phyloP scores from a whole-genome alignment of 2,113 vertebrate genomes.

The Ifrita kowaldi region DNA sequence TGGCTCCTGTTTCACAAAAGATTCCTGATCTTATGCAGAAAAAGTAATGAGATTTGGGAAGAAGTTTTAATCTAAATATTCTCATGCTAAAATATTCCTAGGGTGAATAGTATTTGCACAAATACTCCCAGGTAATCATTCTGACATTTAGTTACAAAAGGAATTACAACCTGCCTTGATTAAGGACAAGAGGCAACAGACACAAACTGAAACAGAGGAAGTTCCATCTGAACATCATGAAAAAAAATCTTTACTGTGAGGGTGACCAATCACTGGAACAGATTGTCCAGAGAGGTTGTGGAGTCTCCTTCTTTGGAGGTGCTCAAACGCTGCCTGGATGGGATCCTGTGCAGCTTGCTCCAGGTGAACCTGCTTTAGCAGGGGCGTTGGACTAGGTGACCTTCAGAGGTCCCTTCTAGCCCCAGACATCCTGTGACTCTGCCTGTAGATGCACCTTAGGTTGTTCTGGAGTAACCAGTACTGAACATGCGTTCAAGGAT shows the following conservation, averaged over 20 bases:
- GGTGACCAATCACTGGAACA: not conserved
- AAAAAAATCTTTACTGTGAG: not conserved
- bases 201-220: not conserved
- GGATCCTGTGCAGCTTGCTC: not conserved
- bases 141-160: not conserved
- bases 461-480: not conserved
- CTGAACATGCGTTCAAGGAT: not conserved
- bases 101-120: not conserved
- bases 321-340: not conserved
- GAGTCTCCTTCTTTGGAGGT: not conserved
- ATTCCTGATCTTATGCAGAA: not conserved
- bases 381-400: not conserved
- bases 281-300: not conserved
- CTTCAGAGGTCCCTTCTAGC: not conserved
- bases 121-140: not conserved
- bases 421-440: not conserved
- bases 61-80: not conserved
- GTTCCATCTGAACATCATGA: not conserved
- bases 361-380: not conserved
- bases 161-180: not conserved
- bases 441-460: not conserved
- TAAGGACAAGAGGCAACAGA: not conserved
- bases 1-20: not conserved
- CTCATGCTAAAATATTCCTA: not conserved
- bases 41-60: not conserved